Base-by-base conservation (phyloP, 2,888 invertebrate genomes). In the Aspidiotus destructor region DNA sequence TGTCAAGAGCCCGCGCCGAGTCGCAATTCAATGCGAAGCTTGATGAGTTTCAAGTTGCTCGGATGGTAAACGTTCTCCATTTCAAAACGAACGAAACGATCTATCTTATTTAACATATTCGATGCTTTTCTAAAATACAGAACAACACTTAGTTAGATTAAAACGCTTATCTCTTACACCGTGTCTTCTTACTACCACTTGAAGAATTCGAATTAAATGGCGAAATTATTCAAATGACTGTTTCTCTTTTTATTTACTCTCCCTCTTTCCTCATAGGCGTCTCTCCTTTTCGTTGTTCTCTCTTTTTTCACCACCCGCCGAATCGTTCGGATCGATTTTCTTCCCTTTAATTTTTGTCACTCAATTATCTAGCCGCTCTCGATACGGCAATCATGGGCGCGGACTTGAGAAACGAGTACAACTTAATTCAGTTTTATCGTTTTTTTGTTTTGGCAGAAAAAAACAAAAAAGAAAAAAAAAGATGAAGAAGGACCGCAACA, bases 121-220 rank as follows among this genome's bases (percentile, higher is more conserved):
- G 67, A 67, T 67, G 58, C 67, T 28, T 28, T 67, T 67, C 58
- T 67, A 67, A 58, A 67, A 67, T 67, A 67, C 28, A 3, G 28
- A 28, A 28, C 67, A 67, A 67, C 67, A 67, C 67, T 67, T 67
- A 67, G 67, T 58, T 67, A 67, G 67, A 67, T 67, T 67, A 67
- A 67, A 67, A 58, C 58, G 67, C 67, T 67, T 67, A 67, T 67
- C 67, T 67, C 58, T 60, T 58, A 67, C 67, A 67, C 58, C 67
- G 67, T 67, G 67, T 67, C 67, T 64, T 44, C 55, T 67, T 67
- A 17, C 58, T 58, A 54, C 52, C 67, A 58, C 67, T 67, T 44
- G 40, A n/a, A 44, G 67, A 67, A 67, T 67, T 67, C 60, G 60
- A 67, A 67, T 67, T 67, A 67, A 67, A 67, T 48, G 67, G 60